Base-by-base conservation (phyloP, 2,113 vertebrate species). In the Oenanthe melanoleuca region DNA sequence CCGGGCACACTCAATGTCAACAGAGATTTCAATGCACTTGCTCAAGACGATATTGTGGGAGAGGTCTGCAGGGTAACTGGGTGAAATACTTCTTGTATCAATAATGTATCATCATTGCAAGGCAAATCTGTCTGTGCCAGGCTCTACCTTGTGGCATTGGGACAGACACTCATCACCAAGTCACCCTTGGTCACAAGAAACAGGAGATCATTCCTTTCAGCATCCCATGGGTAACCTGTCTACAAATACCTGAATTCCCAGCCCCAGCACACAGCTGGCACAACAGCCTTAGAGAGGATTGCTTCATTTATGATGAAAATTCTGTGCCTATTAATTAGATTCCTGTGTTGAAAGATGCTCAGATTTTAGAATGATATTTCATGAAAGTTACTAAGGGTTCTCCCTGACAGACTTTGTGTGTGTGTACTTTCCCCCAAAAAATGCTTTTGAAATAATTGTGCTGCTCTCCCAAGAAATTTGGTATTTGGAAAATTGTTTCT, bases 21-120 rank as follows among this genome's bases (percentile, higher is more conserved):
- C 92, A 97, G 44, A 75, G 60, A 92, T 96, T 94, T 96, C 94
- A 96, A 16, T 20, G 88, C 88, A n/a, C 93, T 97, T 96, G 75
- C 95, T 92, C 86, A 96, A 96, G 92, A 80, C 40, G 16, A 57
- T 84, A 88, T 86, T 95, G 71, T 65, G 86, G 93, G 92, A 97
- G 93, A 96, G 93, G 94, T 96, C 92, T 92, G 61, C 33, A 0
- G 37, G 40, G 69, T 60, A 92, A 95, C 56, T 57, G 82, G 80
- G 72, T 86, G 93, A 97, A 94, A 93, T 83, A 90, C 38, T 86
- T 86, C 79, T 86, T 90, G 52, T 94, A 93, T 71, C 89, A 93
- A 89, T 86, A 88, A 55, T 67, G 69, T 34, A 71, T 96, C 86
- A 90, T 94, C 92, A 55, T 16, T 16, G 49, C 53, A 5, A 22